phyloP scores from a whole-genome alignment of 23 tunicate genomes.

The Oikopleura dioica region DNA sequence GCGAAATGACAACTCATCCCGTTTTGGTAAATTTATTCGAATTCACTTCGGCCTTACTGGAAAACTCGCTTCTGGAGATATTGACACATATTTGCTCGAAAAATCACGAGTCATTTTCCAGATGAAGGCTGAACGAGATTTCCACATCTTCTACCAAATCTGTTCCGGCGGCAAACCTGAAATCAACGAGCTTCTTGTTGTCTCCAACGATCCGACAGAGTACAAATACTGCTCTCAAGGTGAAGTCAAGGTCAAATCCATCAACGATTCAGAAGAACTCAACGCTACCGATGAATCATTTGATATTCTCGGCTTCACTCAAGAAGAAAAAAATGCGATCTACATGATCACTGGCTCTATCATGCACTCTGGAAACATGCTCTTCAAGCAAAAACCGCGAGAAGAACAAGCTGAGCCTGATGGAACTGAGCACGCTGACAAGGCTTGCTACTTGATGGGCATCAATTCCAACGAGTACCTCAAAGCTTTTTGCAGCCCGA shows the following conservation, averaged over 20 bases:
- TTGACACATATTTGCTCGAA: slow-evolving; percentile 60
- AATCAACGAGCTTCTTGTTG: neutral
- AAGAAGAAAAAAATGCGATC: slow-evolving; percentile 81
- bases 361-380: slow-evolving; percentile 96
- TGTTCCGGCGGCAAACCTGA: slow-evolving; percentile 6
- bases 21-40: slow-evolving; percentile 91
- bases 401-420: slow-evolving; percentile 99
- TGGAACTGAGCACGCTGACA: slow-evolving; percentile 96
- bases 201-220: neutral
- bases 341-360: slow-evolving; percentile 85
- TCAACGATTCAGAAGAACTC: neutral
- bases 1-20: slow-evolving; percentile 80
- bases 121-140: slow-evolving; percentile 20
- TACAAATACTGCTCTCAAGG: neutral
- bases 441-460: slow-evolving; percentile 55
- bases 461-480: slow-evolving; percentile 59
- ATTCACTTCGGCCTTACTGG: slow-evolving; percentile 93
- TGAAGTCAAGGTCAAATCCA: slow-evolving; percentile 8
- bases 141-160: slow-evolving; percentile 11
- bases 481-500: slow-evolving; percentile 50
- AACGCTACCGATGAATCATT: slow-evolving; percentile 40
- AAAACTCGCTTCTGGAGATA: no score
- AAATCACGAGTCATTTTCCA: slow-evolving; percentile 91
- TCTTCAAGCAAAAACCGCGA: slow-evolving; percentile 88
- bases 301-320: slow-evolving; percentile 78